Conservation (phyloP, 2,797 vertebrate species). For the Miichthys miiuy region DNA sequence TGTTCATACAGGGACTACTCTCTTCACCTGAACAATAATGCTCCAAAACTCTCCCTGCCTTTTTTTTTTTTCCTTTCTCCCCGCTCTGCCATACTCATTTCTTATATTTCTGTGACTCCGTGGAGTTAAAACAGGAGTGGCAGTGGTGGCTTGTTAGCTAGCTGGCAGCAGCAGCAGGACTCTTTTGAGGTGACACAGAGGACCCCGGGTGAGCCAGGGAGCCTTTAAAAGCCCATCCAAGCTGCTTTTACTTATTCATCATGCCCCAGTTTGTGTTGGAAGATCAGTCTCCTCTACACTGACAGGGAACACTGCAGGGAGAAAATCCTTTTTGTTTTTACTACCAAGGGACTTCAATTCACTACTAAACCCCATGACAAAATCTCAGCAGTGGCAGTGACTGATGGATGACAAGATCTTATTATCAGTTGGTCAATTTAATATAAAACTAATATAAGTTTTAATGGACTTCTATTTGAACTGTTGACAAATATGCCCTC, state of each 20-base stretch:
- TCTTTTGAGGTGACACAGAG: conserved; percentile 53
- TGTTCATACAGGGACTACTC: neutral
- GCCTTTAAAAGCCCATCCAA: conserved; percentile 83
- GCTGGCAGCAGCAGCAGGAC: conserved; percentile 27
- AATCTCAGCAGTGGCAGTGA: conserved; percentile 14
- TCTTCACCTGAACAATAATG: conserved; percentile 21
- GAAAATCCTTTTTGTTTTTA: conserved; percentile 57
- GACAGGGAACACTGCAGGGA: conserved; percentile 60
- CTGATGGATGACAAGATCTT: conserved; percentile 26
- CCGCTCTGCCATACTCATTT: conserved; percentile 21
- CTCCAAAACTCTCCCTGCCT: neutral
- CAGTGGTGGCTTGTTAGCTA: conserved; percentile 42
- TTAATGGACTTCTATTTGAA: neutral
- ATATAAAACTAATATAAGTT: neutral
- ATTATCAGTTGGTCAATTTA: conserved; percentile 23
- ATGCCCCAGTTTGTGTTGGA: conserved; percentile 79
- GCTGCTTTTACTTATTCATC: conserved; percentile 85
- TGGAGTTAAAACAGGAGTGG: conserved; percentile 25
- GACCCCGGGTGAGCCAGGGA: conserved; percentile 60
- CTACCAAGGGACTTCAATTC: conserved; percentile 38
- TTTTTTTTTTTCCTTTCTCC: conserved; percentile 2
- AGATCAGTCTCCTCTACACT: conserved; percentile 67
- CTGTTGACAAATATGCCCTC: neutral
- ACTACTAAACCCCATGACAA: conserved; percentile 31
- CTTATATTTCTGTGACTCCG: conserved; percentile 22